Percentiles rank a stretch among this genome's conserved stretches.
phyloP scores from a whole-genome alignment of 2,888 invertebrate genomes.

The Ptychoptera albimana region DNA sequence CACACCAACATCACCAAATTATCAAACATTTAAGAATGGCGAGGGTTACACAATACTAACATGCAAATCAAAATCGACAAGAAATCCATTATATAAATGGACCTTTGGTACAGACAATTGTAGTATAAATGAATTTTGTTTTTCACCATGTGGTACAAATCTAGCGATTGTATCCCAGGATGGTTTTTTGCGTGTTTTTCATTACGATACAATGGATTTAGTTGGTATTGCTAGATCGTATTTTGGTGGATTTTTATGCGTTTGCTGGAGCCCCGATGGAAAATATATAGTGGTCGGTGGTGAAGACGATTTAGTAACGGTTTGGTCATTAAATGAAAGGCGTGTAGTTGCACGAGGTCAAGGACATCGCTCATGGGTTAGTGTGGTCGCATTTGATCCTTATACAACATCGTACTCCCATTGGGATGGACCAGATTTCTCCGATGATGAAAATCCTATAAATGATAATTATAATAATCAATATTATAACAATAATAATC shows the following conservation, averaged over 20 bases:
- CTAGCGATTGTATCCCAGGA: constrained; percentile 90
- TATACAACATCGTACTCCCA: constrained; percentile 60
- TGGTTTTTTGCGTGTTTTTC: constrained; percentile 89
- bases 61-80: constrained; percentile 88
- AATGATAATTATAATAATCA: constrained; percentile 12
- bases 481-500: constrained; percentile 18
- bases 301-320: constrained; percentile 95
- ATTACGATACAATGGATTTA: constrained; percentile 94
- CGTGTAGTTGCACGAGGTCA: constrained; percentile 94
- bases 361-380: constrained; percentile 97
- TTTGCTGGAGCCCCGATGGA: constrained; percentile 96
- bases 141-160: constrained; percentile 86
- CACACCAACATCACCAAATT: constrained; percentile 79
- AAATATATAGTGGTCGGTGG: constrained; percentile 93
- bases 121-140: constrained; percentile 91
- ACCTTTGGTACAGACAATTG: constrained; percentile 65
- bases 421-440: constrained; percentile 37
- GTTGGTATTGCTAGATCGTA: constrained; percentile 88
- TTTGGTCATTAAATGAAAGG: constrained; percentile 87
- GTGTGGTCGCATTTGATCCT: constrained; percentile 88
- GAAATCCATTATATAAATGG: constrained; percentile 92
- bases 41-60: constrained; percentile 89
- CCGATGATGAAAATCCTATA: constrained; percentile 38
- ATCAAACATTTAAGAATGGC: constrained; percentile 89
- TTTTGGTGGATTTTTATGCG: constrained; percentile 94